Conservation (phyloP, 2,113 vertebrate genomes). For the Baryphthengus martii region DNA sequence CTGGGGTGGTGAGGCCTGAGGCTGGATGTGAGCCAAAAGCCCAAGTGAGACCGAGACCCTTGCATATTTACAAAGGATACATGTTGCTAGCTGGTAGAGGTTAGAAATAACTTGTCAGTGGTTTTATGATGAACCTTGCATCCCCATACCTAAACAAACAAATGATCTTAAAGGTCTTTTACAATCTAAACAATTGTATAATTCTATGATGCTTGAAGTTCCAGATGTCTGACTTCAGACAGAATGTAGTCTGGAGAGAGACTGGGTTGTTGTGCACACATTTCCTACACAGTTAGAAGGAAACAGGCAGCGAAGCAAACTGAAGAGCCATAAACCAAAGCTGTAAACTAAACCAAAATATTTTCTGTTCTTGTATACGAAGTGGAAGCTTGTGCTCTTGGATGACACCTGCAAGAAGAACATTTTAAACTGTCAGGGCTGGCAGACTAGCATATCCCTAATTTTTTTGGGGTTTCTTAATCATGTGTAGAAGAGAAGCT, state of each 20-base stretch:
- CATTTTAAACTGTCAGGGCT: background rate
- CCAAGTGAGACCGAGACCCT: background rate
- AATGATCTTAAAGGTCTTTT: background rate
- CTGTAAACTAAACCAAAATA: background rate
- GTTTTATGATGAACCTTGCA: background rate
- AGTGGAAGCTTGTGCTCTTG: background rate
- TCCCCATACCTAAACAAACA: rapidly evolving
- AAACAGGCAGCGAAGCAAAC: background rate
- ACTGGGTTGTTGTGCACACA: rapidly evolving
- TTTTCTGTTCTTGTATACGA: background rate
- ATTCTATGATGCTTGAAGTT: background rate
- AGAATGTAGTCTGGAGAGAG: background rate
- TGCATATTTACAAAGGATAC: background rate
- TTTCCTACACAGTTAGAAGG: background rate
- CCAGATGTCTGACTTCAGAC: background rate
- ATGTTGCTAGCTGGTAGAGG: background rate
- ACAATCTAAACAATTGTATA: background rate
- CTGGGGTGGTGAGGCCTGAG: rapidly evolving
- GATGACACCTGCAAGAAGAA: background rate
- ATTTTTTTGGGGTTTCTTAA: background rate
- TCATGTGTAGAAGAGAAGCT: background rate
- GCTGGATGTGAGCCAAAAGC: rapidly evolving
- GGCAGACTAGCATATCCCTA: background rate
- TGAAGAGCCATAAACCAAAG: background rate
- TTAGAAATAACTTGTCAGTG: background rate